Percentiles rank a stretch among this genome's conserved stretches.
Conservation (phyloP, 1,140 invertebrate species). For the Scaptomyza graminum region DNA sequence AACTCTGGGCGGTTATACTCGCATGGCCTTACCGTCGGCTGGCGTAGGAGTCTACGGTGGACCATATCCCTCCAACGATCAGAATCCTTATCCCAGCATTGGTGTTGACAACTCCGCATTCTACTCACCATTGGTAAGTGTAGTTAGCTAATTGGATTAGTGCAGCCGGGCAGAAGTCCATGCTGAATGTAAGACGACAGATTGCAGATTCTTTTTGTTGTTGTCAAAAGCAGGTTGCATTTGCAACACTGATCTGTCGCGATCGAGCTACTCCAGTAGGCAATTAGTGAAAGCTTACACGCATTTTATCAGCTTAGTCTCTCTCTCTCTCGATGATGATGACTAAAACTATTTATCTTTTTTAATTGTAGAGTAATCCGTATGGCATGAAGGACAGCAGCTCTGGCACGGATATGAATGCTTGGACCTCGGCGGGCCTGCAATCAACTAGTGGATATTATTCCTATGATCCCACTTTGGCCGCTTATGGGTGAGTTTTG, state of each 20-base stretch:
- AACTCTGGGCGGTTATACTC: constrained; percentile 88
- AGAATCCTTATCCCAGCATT: constrained; percentile 95
- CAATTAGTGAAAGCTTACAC: constrained; percentile 50
- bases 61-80: constrained; percentile 93
- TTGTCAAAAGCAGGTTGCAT: constrained; percentile 4
- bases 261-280: constrained; percentile 22
- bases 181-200: background rate
- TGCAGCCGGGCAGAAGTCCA: constrained; percentile 56
- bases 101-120: constrained; percentile 96
- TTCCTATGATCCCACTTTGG: constrained; percentile 95
- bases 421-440: constrained; percentile 93
- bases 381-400: constrained; percentile 94
- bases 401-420: constrained; percentile 92
- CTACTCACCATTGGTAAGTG: constrained; percentile 96
- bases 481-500: constrained; percentile 94
- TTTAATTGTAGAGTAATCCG: constrained; percentile 91
- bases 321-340: constrained; percentile 4
- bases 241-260: constrained; percentile 10
- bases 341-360: background rate
- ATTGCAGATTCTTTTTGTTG: too few relatives aligned
- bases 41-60: constrained; percentile 89
- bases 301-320: constrained; percentile 21
- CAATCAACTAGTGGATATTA: constrained; percentile 95
- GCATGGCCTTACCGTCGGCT: constrained; percentile 87
- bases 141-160: constrained; percentile 53